These are phyloP conservation scores for Penaeus chinensis DNA, from an alignment of 1,140 invertebrate species.

Conservation along the genomic window DNA sequence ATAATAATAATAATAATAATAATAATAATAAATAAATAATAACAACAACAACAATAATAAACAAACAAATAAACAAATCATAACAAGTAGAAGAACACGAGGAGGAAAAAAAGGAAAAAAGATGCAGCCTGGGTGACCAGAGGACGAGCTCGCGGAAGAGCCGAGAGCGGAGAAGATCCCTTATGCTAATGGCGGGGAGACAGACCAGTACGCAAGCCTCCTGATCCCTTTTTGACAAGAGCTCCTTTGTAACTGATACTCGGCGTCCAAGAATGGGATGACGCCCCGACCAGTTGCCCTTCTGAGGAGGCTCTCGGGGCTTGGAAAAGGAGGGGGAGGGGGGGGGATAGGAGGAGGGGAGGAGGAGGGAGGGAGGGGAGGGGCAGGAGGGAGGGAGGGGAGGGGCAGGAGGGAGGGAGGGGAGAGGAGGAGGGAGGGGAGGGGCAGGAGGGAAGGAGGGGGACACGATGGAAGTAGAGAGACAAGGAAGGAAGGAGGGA, in stretches of 20 bases:
- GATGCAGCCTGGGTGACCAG: no score
- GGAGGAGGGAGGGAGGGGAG: no score
- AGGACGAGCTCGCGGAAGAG: no score
- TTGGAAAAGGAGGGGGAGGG: neutral
- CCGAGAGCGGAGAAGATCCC: neutral
- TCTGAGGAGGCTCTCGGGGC: constrained; percentile 9
- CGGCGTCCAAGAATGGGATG: constrained; percentile 45
- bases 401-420: no score
- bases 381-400: no score
- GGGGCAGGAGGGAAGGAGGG: neutral
- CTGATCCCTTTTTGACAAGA: constrained; percentile 57
- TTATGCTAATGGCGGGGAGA: constrained; percentile 50
- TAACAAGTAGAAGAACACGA: no score
- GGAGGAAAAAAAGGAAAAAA: no score
- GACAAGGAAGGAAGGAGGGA: neutral
- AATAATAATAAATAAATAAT: no score
- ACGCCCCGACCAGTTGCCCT: constrained; percentile 50
- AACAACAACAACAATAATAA: no score
- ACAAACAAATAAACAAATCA: no score
- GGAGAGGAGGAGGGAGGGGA: no score
- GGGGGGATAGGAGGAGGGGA: neutral
- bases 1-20: no score
- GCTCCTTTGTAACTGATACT: constrained; percentile 56
- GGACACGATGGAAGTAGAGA: neutral
- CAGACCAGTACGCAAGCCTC: constrained; percentile 39